Evolutionary conservation across 2,888 invertebrate species (phyloP).

Genomic region (Macrosiphum euphorbiae): DNA sequence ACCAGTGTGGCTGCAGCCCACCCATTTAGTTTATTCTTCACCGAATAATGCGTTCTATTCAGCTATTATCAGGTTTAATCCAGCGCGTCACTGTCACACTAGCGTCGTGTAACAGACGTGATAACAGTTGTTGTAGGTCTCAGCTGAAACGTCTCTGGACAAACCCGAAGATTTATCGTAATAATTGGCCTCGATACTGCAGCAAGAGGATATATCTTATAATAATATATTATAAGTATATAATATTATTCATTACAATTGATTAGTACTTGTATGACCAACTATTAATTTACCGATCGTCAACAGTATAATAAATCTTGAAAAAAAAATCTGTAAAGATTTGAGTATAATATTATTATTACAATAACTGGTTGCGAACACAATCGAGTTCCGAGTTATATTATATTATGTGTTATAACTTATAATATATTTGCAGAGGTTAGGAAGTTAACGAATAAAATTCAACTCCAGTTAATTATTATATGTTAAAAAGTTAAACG

Average conservation of each 20-base stretch:
- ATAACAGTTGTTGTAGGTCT: background rate
- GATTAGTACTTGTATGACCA: background rate
- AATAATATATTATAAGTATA: background rate
- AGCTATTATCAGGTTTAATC: background rate
- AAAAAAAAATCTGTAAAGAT: too few relatives aligned
- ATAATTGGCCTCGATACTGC: background rate
- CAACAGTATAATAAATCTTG: too few relatives aligned
- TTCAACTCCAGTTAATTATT: too few relatives aligned
- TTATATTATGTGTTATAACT: too few relatives aligned
- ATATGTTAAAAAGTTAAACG: too few relatives aligned
- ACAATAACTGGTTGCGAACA: too few relatives aligned
- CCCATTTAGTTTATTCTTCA: slow-evolving; percentile 3
- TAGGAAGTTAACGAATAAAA: too few relatives aligned
- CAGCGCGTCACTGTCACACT: background rate
- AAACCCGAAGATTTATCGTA: background rate
- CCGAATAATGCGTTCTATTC: background rate
- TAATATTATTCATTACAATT: too few relatives aligned
- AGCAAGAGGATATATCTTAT: background rate
- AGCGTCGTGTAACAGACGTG: background rate
- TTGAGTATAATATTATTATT: too few relatives aligned
- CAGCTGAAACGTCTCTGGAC: background rate
- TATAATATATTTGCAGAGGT: too few relatives aligned
- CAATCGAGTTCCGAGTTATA: too few relatives aligned
- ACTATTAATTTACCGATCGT: background rate
- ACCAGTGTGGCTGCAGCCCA: background rate